phyloP scores from a whole-genome alignment of 2,888 invertebrate species.

The Branchellion lobata region DNA sequence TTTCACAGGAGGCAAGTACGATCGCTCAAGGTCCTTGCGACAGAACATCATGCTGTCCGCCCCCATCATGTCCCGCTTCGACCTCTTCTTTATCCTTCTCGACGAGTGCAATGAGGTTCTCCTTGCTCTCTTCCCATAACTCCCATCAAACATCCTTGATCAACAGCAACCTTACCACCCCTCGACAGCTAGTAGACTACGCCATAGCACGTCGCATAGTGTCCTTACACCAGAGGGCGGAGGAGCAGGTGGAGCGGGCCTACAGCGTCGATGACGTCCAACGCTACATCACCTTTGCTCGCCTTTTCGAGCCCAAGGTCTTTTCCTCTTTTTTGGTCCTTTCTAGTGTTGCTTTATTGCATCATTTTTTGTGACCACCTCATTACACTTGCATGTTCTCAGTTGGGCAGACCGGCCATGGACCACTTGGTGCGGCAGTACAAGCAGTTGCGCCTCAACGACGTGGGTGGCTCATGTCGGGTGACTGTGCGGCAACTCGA shows the following conservation, averaged over 20 bases:
- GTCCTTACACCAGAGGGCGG: conserved; percentile 84
- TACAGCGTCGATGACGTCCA: conserved; percentile 87
- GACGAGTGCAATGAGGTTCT: conserved; percentile 93
- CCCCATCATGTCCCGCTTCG: conserved; percentile 98
- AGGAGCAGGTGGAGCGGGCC: conserved; percentile 75
- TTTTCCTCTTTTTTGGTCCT: not conserved
- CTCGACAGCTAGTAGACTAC: conserved; percentile 78
- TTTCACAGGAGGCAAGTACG: conserved; percentile 81
- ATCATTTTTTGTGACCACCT: not conserved
- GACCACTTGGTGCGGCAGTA: conserved; percentile 85
- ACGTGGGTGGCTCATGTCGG: conserved; percentile 80
- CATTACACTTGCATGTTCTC: conserved; percentile 27
- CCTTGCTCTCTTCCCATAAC: no score
- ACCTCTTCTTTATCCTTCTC: conserved; percentile 94
- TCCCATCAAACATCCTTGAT: not conserved
- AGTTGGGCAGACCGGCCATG: conserved; percentile 73
- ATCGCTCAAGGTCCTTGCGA: conserved; percentile 85
- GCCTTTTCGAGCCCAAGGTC: conserved; percentile 91
- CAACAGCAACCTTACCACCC: not conserved
- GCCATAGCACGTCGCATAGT: conserved; percentile 94
- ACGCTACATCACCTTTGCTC: conserved; percentile 92
- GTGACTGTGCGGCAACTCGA: conserved; percentile 95
- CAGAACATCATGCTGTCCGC: conserved; percentile 90
- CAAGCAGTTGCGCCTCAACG: conserved; percentile 79
- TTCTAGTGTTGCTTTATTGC: no score